Evolutionary conservation across 2,888 invertebrate species (phyloP).

Genomic region (Phasia obesa): DNA sequence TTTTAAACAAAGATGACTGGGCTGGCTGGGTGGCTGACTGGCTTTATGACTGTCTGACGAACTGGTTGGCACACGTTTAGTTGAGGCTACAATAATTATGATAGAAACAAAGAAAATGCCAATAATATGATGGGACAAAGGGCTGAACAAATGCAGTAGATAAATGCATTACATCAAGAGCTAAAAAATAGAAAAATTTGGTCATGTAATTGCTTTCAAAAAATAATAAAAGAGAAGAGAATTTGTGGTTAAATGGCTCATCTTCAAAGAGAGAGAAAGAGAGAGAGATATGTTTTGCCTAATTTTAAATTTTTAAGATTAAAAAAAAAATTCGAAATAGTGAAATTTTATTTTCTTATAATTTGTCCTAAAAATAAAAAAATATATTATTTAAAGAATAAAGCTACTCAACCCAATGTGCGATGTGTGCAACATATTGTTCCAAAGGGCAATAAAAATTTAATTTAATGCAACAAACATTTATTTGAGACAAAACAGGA

Average conservation of each 20-base stretch:
- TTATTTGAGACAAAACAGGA: too few species aligned
- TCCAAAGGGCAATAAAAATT: too few species aligned
- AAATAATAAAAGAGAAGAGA: background rate
- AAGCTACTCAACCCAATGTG: too few species aligned
- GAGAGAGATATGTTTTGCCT: too few species aligned
- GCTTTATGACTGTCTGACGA: background rate
- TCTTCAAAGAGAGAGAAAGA: too few species aligned
- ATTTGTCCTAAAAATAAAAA: too few species aligned
- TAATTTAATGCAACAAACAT: too few species aligned
- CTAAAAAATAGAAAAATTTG: background rate
- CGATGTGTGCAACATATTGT: too few species aligned
- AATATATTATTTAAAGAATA: too few species aligned
- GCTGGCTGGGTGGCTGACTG: background rate
- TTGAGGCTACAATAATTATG: constrained; percentile 45
- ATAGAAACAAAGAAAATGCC: constrained; percentile 55
- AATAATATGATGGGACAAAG: constrained; percentile 39
- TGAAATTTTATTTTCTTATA: too few species aligned
- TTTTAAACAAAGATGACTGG: constrained; percentile 34
- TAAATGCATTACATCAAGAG: background rate
- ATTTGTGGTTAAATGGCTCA: background rate
- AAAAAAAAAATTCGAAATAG: too few species aligned
- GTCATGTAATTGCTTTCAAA: background rate
- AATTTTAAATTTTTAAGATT: too few species aligned
- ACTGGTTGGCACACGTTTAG: constrained; percentile 1
- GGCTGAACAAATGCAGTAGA: background rate